Evolutionary conservation across 2,888 invertebrate genomes (phyloP).

Genomic region (Drepana falcataria): DNA sequence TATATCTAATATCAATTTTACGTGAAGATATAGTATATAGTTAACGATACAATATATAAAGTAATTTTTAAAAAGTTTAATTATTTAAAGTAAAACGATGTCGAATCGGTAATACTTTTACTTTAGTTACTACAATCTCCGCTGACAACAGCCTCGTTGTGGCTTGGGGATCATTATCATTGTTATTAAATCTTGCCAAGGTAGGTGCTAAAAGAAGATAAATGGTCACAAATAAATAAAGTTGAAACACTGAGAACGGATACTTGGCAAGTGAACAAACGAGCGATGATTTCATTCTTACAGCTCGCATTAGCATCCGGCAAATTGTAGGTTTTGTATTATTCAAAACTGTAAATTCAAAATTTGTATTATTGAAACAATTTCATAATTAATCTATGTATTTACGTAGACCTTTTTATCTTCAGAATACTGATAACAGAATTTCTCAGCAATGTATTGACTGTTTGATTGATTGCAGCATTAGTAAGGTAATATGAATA

Average conservation of each 20-base stretch:
- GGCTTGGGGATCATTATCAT: background rate
- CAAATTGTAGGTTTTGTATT: background rate
- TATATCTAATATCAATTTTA: too few relatives aligned
- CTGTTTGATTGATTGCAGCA: too few relatives aligned
- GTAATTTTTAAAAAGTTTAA: too few relatives aligned
- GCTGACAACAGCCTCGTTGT: background rate
- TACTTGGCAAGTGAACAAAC: slow-evolving; percentile 7
- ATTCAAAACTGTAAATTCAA: too few relatives aligned
- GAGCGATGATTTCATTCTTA: slow-evolving; percentile 22
- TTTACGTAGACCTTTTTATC: too few relatives aligned
- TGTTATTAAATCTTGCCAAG: background rate
- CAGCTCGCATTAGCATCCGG: slow-evolving; percentile 3
- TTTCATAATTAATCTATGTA: slow-evolving; percentile 10
- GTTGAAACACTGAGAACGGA: slow-evolving; percentile 4
- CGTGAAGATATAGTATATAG: too few relatives aligned
- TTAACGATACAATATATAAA: too few relatives aligned
- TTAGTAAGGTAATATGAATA: too few relatives aligned
- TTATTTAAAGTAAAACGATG: too few relatives aligned
- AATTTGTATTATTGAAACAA: too few relatives aligned
- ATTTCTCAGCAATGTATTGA: too few relatives aligned
- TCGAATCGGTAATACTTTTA: background rate
- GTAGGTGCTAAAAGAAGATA: slow-evolving; percentile 8
- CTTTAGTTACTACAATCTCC: background rate
- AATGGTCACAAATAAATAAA: slow-evolving; percentile 13
- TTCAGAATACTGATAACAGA: too few relatives aligned